A percentile compares a stretch with the other conserved stretches of the same genome.
phyloP scores from a whole-genome alignment of 2,888 invertebrate species.

The Erynnis tages region DNA sequence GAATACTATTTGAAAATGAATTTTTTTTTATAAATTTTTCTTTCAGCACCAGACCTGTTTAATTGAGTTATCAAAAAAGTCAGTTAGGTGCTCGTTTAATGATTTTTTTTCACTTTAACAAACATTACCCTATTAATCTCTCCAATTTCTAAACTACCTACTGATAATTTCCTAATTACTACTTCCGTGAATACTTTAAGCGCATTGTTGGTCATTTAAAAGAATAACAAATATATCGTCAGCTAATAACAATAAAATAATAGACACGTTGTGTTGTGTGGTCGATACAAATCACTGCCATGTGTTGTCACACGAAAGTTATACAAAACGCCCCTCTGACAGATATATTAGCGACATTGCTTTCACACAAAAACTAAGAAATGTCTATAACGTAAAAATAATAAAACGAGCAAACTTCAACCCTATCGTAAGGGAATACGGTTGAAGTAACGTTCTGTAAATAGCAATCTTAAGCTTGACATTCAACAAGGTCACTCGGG shows the following conservation, averaged over 20 bases:
- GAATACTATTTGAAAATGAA: too few relatives aligned
- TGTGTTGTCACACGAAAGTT: constrained; percentile 61
- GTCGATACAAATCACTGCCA: constrained; percentile 67
- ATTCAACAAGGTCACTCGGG: constrained; percentile 16
- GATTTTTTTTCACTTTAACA: too few relatives aligned
- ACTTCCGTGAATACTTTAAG: constrained; percentile 5
- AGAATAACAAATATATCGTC: constrained; percentile 67
- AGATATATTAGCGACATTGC: constrained; percentile 71
- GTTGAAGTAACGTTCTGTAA: background rate
- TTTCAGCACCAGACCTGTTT: too few relatives aligned
- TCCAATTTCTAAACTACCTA: too few relatives aligned
- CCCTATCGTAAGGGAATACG: background rate
- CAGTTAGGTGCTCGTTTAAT: too few relatives aligned
- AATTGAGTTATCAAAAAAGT: too few relatives aligned
- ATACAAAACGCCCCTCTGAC: constrained; percentile 73
- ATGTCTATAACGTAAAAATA: background rate
- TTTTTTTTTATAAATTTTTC: too few relatives aligned
- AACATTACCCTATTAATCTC: too few relatives aligned
- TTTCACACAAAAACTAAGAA: constrained; percentile 48
- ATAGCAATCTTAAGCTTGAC: background rate
- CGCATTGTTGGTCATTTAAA: constrained; percentile 57
- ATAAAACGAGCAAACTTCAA: background rate
- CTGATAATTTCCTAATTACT: too few relatives aligned
- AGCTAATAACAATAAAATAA: constrained; percentile 68
- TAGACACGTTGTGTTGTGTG: constrained; percentile 61